Percentiles rank a stretch among this genome's conserved stretches.
Evolutionary conservation across 1,140 invertebrate species (phyloP).

Genomic region (Drosophila pandora): DNA sequence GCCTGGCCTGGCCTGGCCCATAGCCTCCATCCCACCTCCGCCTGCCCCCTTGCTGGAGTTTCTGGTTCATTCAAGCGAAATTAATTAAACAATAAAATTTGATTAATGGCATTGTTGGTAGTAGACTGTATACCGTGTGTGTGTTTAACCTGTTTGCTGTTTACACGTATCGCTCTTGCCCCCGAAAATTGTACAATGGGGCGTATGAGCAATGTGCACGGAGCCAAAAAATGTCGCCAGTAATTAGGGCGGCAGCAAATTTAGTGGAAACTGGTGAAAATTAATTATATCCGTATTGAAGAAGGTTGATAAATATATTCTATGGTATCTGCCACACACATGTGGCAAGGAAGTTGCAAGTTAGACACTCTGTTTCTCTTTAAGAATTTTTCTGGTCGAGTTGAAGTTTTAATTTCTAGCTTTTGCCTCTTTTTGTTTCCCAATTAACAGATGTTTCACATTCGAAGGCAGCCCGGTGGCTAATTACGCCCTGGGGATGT

Average conservation of each 20-base stretch:
- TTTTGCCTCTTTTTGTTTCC: constrained; percentile 27
- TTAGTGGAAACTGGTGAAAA: constrained; percentile 38
- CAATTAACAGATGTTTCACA: constrained; percentile 52
- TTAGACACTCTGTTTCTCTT: constrained; percentile 5
- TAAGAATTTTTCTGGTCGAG: constrained; percentile 15
- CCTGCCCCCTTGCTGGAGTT: constrained; percentile 11
- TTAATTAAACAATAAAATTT: constrained; percentile 81
- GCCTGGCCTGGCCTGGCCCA: constrained; percentile 11
- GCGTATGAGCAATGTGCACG: constrained; percentile 60
- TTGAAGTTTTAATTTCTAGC: constrained; percentile 17
- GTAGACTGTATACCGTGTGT: constrained; percentile 16
- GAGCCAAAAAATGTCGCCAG: constrained; percentile 42
- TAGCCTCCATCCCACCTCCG: constrained; percentile 11
- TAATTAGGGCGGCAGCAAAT: constrained; percentile 49
- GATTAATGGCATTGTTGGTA: constrained; percentile 69
- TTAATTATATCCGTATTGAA: constrained; percentile 14
- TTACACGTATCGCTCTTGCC: constrained; percentile 47
- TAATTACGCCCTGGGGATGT: constrained; percentile 44
- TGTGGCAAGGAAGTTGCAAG: constrained; percentile 1
- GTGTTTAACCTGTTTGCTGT: constrained; percentile 64
- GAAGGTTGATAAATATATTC: not conserved
- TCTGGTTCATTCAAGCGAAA: constrained; percentile 72
- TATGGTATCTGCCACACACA: constrained; percentile 7
- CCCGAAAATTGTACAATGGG: constrained; percentile 55
- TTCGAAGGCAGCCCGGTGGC: constrained; percentile 22